Evolutionary conservation across 2,797 vertebrate genomes (phyloP).

Genomic region (Enteromius argenteus): DNA sequence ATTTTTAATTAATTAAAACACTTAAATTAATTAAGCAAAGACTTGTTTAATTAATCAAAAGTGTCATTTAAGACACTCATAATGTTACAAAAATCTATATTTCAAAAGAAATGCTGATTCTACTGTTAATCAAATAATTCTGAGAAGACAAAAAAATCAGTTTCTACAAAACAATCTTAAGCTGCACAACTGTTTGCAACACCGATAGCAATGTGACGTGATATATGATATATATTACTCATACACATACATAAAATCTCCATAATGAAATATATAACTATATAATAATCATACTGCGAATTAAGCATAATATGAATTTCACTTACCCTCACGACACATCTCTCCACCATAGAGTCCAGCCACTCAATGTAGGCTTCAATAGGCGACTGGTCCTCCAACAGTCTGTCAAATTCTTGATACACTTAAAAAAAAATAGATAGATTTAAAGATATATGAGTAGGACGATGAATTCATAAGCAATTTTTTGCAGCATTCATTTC

Average conservation of each 20-base stretch:
- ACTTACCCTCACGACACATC: slow-evolving; percentile 97
- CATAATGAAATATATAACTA: background rate
- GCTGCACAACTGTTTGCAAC: background rate
- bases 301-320: background rate
- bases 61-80: background rate
- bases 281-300: background rate
- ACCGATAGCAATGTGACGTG: background rate
- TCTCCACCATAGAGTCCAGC: slow-evolving; percentile 98
- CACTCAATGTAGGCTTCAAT: slow-evolving; percentile 98
- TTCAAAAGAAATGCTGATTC: too few relatives aligned
- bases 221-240: too few relatives aligned
- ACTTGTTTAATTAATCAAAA: background rate
- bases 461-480: background rate
- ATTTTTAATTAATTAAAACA: background rate
- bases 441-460: background rate
- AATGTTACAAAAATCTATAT: background rate
- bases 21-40: background rate
- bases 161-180: background rate
- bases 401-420: slow-evolving; percentile 97
- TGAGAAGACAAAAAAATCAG: too few relatives aligned
- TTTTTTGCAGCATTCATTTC: background rate
- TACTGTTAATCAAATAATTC: too few relatives aligned
- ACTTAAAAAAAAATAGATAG: slow-evolving; percentile 77
- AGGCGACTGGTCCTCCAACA: slow-evolving; percentile 96
- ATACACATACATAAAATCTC: background rate